phyloP scores from a whole-genome alignment of 2,113 vertebrate genomes.

The Polyodon spathula region DNA sequence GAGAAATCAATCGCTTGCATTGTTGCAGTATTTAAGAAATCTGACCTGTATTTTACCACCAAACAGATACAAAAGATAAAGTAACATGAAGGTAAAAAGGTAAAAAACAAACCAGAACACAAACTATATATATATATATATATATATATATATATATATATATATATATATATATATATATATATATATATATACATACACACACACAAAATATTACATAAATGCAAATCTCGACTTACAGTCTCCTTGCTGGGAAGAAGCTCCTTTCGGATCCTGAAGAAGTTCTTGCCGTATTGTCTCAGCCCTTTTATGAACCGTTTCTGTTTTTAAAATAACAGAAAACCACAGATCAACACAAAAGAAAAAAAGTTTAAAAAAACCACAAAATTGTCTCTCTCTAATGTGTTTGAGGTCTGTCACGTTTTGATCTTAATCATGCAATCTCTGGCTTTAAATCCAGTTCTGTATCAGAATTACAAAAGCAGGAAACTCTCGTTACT shows the following conservation, averaged over 20 bases:
- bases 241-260: slow-evolving; percentile 88
- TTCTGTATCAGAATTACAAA: too few species aligned
- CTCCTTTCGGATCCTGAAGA: slow-evolving; percentile 98
- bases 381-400: slow-evolving; percentile 2
- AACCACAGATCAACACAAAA: slow-evolving; percentile 33
- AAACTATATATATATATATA: too few species aligned
- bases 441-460: too few species aligned
- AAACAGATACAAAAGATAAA: too few species aligned
- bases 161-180: background rate
- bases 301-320: slow-evolving; percentile 97
- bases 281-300: slow-evolving; percentile 98
- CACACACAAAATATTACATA: background rate
- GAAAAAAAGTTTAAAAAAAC: slow-evolving; percentile 4
- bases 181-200: background rate
- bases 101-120: too few species aligned
- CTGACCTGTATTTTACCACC: too few species aligned
- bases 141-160: background rate
- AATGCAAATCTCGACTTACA: slow-evolving; percentile 44
- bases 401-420: slow-evolving; percentile 9
- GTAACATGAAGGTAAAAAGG: too few species aligned
- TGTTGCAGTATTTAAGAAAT: too few species aligned
- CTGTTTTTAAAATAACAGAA: slow-evolving; percentile 53
- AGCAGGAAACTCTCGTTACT: slow-evolving; percentile 30
- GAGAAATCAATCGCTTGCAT: too few species aligned
- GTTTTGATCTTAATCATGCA: too few species aligned